Conservation (phyloP, 2,797 vertebrate species). For the Melanogrammus aeglefinus region DNA sequence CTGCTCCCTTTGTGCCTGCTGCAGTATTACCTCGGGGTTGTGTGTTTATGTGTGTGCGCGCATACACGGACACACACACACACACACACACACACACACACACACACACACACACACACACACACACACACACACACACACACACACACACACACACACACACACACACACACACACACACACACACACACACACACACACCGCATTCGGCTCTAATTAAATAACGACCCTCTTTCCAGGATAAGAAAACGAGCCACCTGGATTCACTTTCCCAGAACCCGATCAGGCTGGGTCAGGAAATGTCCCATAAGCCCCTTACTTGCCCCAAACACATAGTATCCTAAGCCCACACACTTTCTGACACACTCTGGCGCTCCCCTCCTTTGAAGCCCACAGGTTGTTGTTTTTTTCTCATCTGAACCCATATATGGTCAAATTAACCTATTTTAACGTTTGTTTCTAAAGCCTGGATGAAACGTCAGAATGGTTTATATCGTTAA, state of each 20-base stretch:
- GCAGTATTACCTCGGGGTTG: slow-evolving; percentile 44
- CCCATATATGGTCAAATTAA: background rate
- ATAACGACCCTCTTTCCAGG: slow-evolving; percentile 73
- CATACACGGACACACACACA: slow-evolving; percentile 48
- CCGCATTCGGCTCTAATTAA: slow-evolving; percentile 82
- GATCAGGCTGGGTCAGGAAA: slow-evolving; percentile 46
- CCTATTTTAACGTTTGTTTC: too few relatives aligned
- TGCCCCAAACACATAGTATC: slow-evolving; percentile 8
- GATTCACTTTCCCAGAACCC: slow-evolving; percentile 70
- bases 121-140: slow-evolving; percentile 26
- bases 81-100: slow-evolving; percentile 26
- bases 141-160: slow-evolving; percentile 44
- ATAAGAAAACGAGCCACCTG: slow-evolving; percentile 62
- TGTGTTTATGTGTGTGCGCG: slow-evolving; percentile 28
- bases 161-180: slow-evolving; percentile 40
- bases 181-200: slow-evolving; percentile 33
- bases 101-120: slow-evolving; percentile 44
- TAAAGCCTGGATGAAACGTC: too few relatives aligned
- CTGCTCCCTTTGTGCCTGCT: slow-evolving; percentile 64
- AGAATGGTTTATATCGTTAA: too few relatives aligned
- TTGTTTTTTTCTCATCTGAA: slow-evolving; percentile 8
- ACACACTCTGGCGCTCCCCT: slow-evolving; percentile 16
- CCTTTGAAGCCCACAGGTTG: background rate
- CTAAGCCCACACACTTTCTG: slow-evolving; percentile 10
- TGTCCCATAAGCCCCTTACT: slow-evolving; percentile 36